Conservation (phyloP, 2,888 invertebrate genomes). For the Sussaba pulchella region DNA sequence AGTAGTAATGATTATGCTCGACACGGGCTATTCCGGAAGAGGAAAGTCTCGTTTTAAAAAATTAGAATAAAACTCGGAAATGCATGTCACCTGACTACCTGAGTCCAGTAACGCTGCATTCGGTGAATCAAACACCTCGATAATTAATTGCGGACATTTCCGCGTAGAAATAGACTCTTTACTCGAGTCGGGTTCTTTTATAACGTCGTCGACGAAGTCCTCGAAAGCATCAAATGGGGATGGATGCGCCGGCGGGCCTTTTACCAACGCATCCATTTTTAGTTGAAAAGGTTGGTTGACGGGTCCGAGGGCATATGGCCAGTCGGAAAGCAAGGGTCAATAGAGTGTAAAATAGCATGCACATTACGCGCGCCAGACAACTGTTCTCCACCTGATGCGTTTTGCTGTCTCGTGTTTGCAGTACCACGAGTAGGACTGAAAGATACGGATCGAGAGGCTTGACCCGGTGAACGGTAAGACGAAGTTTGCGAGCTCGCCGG, state of each 20-base stretch:
- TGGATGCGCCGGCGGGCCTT: slow-evolving; percentile 43
- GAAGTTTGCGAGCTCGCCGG: too few species aligned
- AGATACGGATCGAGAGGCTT: too few species aligned
- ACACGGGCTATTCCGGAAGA: background rate
- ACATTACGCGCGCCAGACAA: background rate
- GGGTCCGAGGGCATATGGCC: background rate
- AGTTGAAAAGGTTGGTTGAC: slow-evolving; percentile 52
- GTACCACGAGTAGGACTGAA: too few species aligned
- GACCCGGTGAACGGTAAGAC: too few species aligned
- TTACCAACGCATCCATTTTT: slow-evolving; percentile 23
- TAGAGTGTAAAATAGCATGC: background rate
- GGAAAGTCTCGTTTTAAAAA: background rate
- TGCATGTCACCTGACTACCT: background rate
- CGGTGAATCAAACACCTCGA: background rate
- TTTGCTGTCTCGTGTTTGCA: too few species aligned
- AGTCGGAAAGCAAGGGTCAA: background rate
- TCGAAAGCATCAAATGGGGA: background rate
- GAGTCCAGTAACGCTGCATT: background rate
- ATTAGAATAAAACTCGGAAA: background rate
- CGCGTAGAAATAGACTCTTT: background rate
- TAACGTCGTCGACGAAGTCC: background rate
- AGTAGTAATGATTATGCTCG: background rate
- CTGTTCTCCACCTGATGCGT: too few species aligned
- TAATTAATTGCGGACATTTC: background rate
- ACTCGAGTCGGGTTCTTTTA: background rate